Percentiles rank a stretch among this genome's conserved stretches.
These are phyloP conservation scores for Cheilosia scutellata DNA, from an alignment of 2,888 invertebrate genomes.

Conservation along the genomic window DNA sequence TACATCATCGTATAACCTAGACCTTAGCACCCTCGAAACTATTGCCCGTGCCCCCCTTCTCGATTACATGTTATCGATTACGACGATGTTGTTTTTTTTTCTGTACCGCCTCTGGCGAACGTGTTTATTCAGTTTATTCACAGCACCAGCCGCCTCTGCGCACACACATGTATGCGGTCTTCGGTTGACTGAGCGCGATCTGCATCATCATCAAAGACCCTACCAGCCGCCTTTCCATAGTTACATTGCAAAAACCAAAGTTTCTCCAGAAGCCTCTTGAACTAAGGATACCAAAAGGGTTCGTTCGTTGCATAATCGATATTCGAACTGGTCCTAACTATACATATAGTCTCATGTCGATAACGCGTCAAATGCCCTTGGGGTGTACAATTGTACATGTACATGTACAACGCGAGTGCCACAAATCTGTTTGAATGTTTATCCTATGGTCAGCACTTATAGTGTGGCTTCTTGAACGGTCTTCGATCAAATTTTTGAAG, in stretches of 20 bases:
- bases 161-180: not conserved
- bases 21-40: slow-evolving; percentile 42
- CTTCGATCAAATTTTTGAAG: slow-evolving; percentile 25
- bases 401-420: slow-evolving; percentile 4
- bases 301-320: slow-evolving; percentile 13
- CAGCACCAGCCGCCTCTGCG: slow-evolving; percentile 19
- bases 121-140: slow-evolving; percentile 65
- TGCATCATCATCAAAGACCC: slow-evolving; percentile 28
- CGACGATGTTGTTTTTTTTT: slow-evolving; percentile 27
- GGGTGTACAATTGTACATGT: slow-evolving; percentile 12
- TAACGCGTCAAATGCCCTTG: slow-evolving; percentile 16
- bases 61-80: slow-evolving; percentile 67
- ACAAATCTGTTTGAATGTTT: slow-evolving; percentile 16
- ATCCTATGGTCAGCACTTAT: slow-evolving; percentile 12
- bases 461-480: slow-evolving; percentile 31
- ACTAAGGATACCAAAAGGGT: slow-evolving; percentile 16
- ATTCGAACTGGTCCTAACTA: not conserved
- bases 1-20: slow-evolving; percentile 30
- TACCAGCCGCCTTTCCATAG: not conserved
- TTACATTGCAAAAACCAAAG: slow-evolving; percentile 5
- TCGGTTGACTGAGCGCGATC: slow-evolving; percentile 22
- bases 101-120: slow-evolving; percentile 57
- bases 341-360: not conserved
- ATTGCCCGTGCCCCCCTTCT: slow-evolving; percentile 14
- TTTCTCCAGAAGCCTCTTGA: slow-evolving; percentile 6